phyloP scores from a whole-genome alignment of 2,113 vertebrate species.

The Cyphotilapia sp. region DNA sequence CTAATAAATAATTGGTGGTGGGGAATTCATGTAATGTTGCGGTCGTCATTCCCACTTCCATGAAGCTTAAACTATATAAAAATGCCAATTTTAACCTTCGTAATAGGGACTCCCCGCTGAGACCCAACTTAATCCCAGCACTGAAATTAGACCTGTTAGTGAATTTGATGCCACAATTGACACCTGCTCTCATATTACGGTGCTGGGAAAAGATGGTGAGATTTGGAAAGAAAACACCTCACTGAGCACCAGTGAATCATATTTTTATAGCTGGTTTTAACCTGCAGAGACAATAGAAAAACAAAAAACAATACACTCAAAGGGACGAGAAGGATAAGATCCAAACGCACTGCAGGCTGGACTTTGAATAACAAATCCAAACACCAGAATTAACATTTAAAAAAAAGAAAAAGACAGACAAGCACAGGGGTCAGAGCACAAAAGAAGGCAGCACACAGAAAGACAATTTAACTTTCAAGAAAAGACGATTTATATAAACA shows the following conservation, averaged over 20 bases:
- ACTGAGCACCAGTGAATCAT: not conserved
- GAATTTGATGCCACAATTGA: not conserved
- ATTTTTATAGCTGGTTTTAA: not conserved
- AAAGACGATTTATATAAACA: not conserved
- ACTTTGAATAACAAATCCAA: not conserved
- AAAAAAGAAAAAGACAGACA: not conserved
- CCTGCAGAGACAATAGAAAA: not conserved
- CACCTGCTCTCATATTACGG: not conserved
- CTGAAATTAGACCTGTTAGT: not conserved
- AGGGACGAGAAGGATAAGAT: fast-evolving
- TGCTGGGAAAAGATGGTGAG: not conserved
- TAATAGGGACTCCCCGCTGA: not conserved
- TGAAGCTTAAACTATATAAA: not conserved
- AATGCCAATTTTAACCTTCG: not conserved
- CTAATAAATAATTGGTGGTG: not conserved
- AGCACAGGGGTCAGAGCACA: not conserved
- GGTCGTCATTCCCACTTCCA: not conserved
- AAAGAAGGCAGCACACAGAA: not conserved
- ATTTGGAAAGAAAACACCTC: not conserved
- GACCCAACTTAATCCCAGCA: not conserved
- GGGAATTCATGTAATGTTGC: not conserved
- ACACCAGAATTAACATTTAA: not conserved
- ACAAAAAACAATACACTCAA: not conserved
- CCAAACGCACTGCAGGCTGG: not conserved
- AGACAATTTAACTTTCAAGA: not conserved